Conservation (phyloP, 1,140 invertebrate genomes). For the Drosophila pectinifera region DNA sequence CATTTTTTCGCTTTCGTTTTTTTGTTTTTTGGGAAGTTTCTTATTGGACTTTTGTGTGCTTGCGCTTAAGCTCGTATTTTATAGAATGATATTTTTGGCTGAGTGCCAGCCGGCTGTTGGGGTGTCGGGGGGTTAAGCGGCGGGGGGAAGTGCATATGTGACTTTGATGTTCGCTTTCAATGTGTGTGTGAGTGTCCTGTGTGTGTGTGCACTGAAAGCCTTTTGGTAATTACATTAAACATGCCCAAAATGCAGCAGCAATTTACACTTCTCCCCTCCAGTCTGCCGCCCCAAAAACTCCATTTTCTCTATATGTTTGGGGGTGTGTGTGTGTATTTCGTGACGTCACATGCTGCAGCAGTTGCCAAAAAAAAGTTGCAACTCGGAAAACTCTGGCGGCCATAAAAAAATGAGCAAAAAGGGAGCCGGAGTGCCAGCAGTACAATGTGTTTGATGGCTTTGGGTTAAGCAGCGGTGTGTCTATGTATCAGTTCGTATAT, state of each 20-base stretch:
- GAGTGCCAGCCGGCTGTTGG: constrained; percentile 43
- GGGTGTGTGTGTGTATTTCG: constrained; percentile 6
- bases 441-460: constrained; percentile 53
- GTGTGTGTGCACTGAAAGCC: constrained; percentile 73
- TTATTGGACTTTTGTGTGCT: constrained; percentile 76
- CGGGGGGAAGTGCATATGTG: constrained; percentile 22
- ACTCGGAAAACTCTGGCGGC: constrained; percentile 66
- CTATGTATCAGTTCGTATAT: constrained; percentile 7
- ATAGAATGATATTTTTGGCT: constrained; percentile 82
- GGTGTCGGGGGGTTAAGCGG: neutral
- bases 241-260: constrained; percentile 81
- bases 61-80: constrained; percentile 80
- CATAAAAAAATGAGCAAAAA: constrained; percentile 56
- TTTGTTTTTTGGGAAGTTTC: constrained; percentile 56
- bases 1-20: constrained; percentile 22
- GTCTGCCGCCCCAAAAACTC: constrained; percentile 12
- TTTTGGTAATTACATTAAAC: constrained; percentile 83
- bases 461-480: constrained; percentile 63
- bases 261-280: constrained; percentile 68
- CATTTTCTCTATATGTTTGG: constrained; percentile 21
- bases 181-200: constrained; percentile 9
- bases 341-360: constrained; percentile 63
- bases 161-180: constrained; percentile 55
- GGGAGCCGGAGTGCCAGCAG: constrained; percentile 19
- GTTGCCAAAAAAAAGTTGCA: constrained; percentile 56